Conservation (phyloP, 2,113 vertebrate species). For the Taurulus bubalis region DNA sequence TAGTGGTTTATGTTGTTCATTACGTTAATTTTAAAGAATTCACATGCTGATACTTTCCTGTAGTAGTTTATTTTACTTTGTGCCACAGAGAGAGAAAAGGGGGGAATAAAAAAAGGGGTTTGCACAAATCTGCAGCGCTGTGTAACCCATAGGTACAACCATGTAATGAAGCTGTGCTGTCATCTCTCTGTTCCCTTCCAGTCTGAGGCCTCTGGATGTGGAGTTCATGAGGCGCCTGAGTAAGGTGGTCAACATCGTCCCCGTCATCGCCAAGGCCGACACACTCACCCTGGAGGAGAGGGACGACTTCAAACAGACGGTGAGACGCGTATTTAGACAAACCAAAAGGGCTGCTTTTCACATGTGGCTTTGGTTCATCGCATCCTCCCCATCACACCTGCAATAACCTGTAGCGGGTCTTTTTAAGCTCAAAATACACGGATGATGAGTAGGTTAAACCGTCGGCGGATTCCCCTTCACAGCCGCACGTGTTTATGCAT, state of each 20-base stretch:
- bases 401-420: neutral
- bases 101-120: neutral
- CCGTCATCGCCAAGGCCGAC: slow-evolving; percentile 96
- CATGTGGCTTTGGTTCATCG: neutral
- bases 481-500: slow-evolving; percentile 5
- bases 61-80: neutral
- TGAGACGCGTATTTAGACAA: slow-evolving; percentile 70
- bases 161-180: neutral
- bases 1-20: slow-evolving; percentile 47
- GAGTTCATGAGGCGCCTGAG: slow-evolving; percentile 98
- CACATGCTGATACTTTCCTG: neutral
- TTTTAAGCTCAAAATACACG: slow-evolving; percentile 41
- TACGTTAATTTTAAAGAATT: slow-evolving; percentile 1
- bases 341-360: neutral
- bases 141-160: neutral
- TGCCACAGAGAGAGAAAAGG: neutral
- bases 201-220: slow-evolving; percentile 94
- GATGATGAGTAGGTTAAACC: slow-evolving; percentile 10
- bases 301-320: slow-evolving; percentile 94
- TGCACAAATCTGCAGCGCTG: neutral
- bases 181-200: slow-evolving; percentile 54
- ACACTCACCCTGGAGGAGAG: slow-evolving; percentile 97
- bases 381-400: slow-evolving; percentile 1
- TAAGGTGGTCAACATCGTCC: slow-evolving; percentile 98
- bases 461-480: neutral